Evolutionary conservation across 2,888 invertebrate species (phyloP).

Genomic region (Dioctria linearis): DNA sequence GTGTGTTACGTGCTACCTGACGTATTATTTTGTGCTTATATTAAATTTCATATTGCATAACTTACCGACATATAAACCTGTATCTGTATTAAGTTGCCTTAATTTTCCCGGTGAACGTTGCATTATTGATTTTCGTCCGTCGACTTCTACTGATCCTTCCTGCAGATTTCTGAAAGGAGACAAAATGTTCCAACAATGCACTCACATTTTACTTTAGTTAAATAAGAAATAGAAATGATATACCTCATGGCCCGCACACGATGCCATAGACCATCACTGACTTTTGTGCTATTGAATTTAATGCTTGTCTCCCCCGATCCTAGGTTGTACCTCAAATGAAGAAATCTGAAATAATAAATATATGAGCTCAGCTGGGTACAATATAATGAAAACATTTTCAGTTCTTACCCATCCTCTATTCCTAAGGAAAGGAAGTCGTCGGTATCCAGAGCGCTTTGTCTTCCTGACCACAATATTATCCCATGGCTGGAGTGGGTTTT

Average conservation of each 20-base stretch:
- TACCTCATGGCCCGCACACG: constrained; percentile 83
- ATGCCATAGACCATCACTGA: constrained; percentile 92
- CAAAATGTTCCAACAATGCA: background rate
- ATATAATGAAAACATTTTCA: constrained; percentile 12
- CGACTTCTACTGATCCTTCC: constrained; percentile 90
- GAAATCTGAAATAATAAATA: constrained; percentile 63
- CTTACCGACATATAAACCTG: constrained; percentile 91
- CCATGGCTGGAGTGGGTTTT: constrained; percentile 81
- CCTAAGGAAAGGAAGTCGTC: constrained; percentile 90
- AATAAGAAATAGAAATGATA: constrained; percentile 58
- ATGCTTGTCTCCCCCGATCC: constrained; percentile 90
- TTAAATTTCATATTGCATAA: constrained; percentile 40
- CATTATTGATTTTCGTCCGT: constrained; percentile 85
- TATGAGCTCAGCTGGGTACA: constrained; percentile 16
- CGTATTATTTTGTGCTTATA: background rate
- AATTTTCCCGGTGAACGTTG: constrained; percentile 88
- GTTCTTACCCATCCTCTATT: constrained; percentile 78
- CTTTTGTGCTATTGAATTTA: constrained; percentile 85
- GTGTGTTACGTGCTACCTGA: too few relatives aligned
- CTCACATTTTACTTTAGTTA: background rate
- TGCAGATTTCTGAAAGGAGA: constrained; percentile 80
- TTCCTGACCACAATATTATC: constrained; percentile 89
- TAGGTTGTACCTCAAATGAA: constrained; percentile 82
- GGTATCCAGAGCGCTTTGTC: constrained; percentile 75
- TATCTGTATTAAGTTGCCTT: constrained; percentile 88